Base-by-base conservation (phyloP, 1,140 invertebrate genomes). In the Camponotus vicinus region DNA sequence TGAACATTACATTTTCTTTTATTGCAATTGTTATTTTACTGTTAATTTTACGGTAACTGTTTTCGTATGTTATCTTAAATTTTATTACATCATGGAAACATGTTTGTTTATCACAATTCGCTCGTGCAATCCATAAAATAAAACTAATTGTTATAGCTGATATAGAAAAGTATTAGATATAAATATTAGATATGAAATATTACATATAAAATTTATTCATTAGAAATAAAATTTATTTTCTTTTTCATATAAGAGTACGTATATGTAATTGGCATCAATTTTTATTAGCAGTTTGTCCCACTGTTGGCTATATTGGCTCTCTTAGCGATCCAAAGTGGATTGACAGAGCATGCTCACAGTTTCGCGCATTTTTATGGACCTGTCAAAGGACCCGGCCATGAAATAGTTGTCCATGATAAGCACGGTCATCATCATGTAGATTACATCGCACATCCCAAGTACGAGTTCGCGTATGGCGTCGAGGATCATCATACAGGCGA, bases 401-500 rank as follows among this genome's bases (percentile, higher is more conserved):
- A 94, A 80, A 69, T 95, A n/a, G 84, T 85, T 27, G 73, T 92
- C 27, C 91, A 93, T 66, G 94, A 93, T 85, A 93, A 94, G 86
- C 92, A 94, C 59, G 93, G 92, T 70, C 93, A 94, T 91, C 93
- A 91, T 86, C 90, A 93, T 66, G 89, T 93, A 82, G 94, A 94
- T 85, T 94, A 95, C 91, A 92, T 94, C 27, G 94, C 94, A 59
- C 94, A 96, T 92, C 95, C 95, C 3, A 94, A 95, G 82, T 96
- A 96, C 91, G 94, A 95, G 49, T 96, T 95, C 86, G 91, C 95
- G 15, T 96, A 96, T 88, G 95, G 95, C 66, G 94, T 96, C 0
- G 94, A 96, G 85, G 95, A 96, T 88, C 95, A 95, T 78, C 95
- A 96, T 89, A 96, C 95, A 59, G 95, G 95, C 13, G 95, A 96